Evolutionary conservation across 2,797 vertebrate genomes (phyloP), one percentile per base, ranked within the genome.

Genomic region (Sebastes oblongus): DNA sequence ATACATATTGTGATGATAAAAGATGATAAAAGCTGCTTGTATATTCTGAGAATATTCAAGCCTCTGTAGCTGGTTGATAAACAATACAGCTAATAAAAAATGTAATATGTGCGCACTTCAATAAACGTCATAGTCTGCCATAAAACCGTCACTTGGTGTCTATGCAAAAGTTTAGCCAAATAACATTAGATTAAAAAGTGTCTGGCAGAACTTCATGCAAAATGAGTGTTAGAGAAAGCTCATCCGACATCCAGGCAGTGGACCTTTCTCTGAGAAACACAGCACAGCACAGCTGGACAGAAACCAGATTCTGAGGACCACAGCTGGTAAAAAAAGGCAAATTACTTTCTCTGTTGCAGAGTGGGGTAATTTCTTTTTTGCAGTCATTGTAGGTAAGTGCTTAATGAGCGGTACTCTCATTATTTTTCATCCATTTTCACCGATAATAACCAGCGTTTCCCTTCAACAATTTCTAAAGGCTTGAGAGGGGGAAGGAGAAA

Each of bases 141-240:
- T 84, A 25, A 82, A 84, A 75, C 68, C 14, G 52, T 75, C 73
- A 66, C 76, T 12, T 13, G 25, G n/a, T 36, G 62, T 30, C 32
- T 36, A 91, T 89, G 89, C 81, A 92, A 94, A 80, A 3, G 65
- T 75, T 66, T 22, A 86, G 75, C 39, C 75, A 73, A 75, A 81
- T 71, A 64, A 58, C 24, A 29, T 59, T n/a, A 1, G 69, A 89
- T 88, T 24, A 36, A 36, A 69, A 76, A 18, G 24, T 50, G 75
- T 75, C 55, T 14, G 55, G 42, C 54, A 64, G 80, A 75, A 34
- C 69, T 1, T 68, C 78, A 91, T 91, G 91, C 82, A 91, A 89
- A 90, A 73, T 24, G 54, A 66, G 75, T 8, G 64, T 30, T 56
- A 66, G 1, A 74, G 29, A 60, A 80, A 84, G 54, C 60, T 50